phyloP scores from a whole-genome alignment of 2,888 invertebrate species.

The Colletes collaris region DNA sequence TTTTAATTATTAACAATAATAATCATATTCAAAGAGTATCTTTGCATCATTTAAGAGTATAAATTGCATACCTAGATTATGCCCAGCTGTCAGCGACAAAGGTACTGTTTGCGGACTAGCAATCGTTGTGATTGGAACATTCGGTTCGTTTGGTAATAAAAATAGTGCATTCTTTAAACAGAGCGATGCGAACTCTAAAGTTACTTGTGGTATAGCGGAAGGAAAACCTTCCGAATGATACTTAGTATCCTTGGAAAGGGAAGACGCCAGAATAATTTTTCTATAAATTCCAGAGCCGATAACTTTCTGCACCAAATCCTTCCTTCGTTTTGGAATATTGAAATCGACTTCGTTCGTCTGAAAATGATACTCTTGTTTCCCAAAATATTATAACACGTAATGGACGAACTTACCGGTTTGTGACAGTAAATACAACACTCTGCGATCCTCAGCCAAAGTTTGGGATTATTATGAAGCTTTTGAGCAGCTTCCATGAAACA shows the following conservation, averaged over 20 bases:
- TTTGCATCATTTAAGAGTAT: background rate
- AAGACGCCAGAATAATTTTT: conserved; percentile 86
- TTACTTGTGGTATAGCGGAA: conserved; percentile 93
- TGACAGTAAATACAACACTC: conserved; percentile 94
- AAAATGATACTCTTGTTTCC: conserved; percentile 54
- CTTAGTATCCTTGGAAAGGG: conserved; percentile 84
- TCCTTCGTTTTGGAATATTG: conserved; percentile 85
- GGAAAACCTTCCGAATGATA: conserved; percentile 88
- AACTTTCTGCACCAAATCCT: conserved; percentile 86
- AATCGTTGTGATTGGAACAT: conserved; percentile 66
- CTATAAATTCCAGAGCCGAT: conserved; percentile 86
- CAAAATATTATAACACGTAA: background rate
- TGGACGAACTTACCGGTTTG: conserved; percentile 84
- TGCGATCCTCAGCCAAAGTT: conserved; percentile 95
- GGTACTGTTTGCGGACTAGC: conserved; percentile 68
- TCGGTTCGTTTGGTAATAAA: conserved; percentile 85
- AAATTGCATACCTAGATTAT: conserved; percentile 59
- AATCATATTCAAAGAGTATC: background rate
- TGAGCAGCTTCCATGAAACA: conserved; percentile 94
- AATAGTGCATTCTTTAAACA: conserved; percentile 94
- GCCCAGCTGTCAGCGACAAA: conserved; percentile 71
- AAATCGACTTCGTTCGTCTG: conserved; percentile 87
- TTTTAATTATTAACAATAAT: conserved; percentile 4
- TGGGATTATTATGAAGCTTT: conserved; percentile 93
- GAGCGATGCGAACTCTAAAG: conserved; percentile 94